phyloP scores from a whole-genome alignment of 1,140 invertebrate genomes.

The Archivesica marissinica region DNA sequence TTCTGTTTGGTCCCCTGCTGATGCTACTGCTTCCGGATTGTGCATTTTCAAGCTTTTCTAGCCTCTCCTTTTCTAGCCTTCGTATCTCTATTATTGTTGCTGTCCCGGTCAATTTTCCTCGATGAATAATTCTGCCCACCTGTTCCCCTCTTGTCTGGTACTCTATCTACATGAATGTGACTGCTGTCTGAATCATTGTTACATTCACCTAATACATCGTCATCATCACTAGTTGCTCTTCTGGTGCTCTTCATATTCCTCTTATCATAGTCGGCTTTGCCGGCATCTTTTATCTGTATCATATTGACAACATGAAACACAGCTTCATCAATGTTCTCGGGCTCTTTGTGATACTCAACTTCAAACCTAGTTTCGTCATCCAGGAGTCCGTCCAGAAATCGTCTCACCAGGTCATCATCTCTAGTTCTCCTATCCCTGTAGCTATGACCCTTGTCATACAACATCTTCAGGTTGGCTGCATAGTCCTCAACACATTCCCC shows the following conservation, averaged over 20 bases:
- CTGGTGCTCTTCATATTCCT: not conserved
- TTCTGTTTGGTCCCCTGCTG: not conserved
- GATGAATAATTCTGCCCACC: not conserved
- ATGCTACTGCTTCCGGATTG: not conserved
- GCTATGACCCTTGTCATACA: conserved; percentile 12
- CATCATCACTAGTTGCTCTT: not conserved
- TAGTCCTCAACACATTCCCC: conserved; percentile 1
- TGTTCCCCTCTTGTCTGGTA: not conserved
- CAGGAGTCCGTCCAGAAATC: not conserved
- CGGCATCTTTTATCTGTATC: not conserved
- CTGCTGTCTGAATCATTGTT: not conserved
- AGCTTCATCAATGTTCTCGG: conserved; percentile 8
- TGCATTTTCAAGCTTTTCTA: not conserved
- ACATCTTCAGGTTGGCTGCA: not conserved
- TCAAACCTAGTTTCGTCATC: not conserved
- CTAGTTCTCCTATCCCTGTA: not conserved
- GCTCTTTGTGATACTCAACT: conserved; percentile 22
- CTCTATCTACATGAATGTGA: not conserved
- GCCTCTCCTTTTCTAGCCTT: not conserved
- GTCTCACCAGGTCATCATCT: not conserved
- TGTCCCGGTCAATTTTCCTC: not conserved
- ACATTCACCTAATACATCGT: not conserved
- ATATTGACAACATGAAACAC: conserved; percentile 14
- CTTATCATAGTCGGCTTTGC: not conserved
- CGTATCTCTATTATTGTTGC: not conserved